These are phyloP conservation scores for Pocillopora verrucosa DNA, from an alignment of 64 coral and sea anemone species.

Conservation along the genomic window DNA sequence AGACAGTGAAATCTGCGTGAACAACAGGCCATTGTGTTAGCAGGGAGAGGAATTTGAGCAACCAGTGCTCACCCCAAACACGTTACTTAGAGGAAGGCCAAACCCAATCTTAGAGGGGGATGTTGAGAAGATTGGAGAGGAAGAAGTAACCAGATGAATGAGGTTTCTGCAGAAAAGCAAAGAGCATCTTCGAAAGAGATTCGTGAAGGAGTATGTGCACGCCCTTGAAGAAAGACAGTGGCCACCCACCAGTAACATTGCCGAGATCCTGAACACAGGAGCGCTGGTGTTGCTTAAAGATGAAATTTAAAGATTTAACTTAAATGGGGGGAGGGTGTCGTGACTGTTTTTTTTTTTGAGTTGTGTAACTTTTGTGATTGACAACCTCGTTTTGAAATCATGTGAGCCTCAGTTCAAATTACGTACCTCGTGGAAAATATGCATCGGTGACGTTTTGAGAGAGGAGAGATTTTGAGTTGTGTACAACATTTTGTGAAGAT, in stretches of 20 bases:
- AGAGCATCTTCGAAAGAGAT: constrained; percentile 28
- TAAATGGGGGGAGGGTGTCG: no score
- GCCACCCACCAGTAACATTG: background rate
- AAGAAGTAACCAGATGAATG: constrained; percentile 17
- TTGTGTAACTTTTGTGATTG: no score
- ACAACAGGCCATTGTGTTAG: constrained; percentile 42
- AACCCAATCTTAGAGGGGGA: constrained; percentile 2
- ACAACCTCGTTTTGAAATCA: no score
- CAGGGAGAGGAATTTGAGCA: constrained; percentile 52
- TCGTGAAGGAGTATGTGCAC: constrained; percentile 55
- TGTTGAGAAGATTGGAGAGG: constrained; percentile 34
- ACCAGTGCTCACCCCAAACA: constrained; percentile 40
- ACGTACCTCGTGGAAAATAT: no score
- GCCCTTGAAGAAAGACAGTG: constrained; percentile 47
- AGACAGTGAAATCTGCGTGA: constrained; percentile 22
- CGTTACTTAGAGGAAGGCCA: background rate
- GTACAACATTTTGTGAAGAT: no score
- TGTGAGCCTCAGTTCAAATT: no score
- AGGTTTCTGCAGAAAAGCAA: constrained; percentile 45
- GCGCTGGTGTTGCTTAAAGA: constrained; percentile 52
- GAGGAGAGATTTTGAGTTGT: no score
- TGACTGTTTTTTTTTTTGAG: no score
- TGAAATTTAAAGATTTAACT: background rate
- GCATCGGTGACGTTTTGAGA: no score
- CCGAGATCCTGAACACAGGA: constrained; percentile 33